Conservation (phyloP, 2,113 vertebrate genomes). For the Triplophysa rosa region DNA sequence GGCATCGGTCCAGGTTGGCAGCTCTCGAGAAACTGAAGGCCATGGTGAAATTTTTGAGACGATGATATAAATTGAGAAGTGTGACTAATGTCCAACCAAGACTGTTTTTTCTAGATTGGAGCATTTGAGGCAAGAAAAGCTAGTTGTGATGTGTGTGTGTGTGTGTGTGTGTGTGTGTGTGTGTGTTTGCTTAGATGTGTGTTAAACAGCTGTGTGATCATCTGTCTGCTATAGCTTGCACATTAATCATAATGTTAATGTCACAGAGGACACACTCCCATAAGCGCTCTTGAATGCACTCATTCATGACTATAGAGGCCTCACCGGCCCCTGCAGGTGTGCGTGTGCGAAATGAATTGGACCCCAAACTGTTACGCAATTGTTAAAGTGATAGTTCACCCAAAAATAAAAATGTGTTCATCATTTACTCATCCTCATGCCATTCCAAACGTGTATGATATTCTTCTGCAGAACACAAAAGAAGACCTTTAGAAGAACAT, state of each 20-base stretch:
- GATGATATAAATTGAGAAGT: not conserved
- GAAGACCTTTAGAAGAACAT: no score
- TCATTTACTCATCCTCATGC: no score
- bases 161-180: not conserved
- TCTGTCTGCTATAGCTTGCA: slow-evolving; percentile 59
- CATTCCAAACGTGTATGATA: no score
- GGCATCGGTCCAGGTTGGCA: not conserved
- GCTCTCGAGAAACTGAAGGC: not conserved
- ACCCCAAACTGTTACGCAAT: no score
- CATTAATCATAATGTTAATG: slow-evolving; percentile 5
- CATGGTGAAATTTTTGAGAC: not conserved
- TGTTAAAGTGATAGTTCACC: no score
- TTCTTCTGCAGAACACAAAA: no score
- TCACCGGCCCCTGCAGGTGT: not conserved
- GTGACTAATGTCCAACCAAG: not conserved
- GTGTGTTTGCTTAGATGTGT: not conserved
- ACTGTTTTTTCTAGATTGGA: not conserved
- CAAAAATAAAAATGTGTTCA: no score
- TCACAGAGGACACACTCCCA: not conserved
- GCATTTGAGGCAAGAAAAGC: not conserved
- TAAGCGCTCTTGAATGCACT: not conserved
- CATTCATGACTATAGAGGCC: not conserved
- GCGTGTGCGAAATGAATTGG: not conserved
- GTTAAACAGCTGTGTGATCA: slow-evolving; percentile 73
- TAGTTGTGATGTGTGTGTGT: not conserved